Evolutionary conservation across 2,113 vertebrate genomes (phyloP).

Genomic region (Azemiops feae): DNA sequence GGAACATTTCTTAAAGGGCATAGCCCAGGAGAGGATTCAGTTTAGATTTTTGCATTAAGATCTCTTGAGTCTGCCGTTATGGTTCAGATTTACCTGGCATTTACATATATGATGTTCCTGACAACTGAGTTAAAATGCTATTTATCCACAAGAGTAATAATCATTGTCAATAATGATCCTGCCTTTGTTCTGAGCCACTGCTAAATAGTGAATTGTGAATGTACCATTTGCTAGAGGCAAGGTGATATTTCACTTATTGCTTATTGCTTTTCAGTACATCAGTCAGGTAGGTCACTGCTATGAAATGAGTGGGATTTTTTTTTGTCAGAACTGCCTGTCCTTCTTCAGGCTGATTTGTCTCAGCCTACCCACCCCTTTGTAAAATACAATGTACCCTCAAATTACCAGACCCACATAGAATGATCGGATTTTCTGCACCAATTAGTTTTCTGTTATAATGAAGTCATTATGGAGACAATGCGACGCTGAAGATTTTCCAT

Average conservation of each 20-base stretch:
- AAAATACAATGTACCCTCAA: neutral
- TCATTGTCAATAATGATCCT: neutral
- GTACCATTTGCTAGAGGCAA: neutral
- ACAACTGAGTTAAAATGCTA: neutral
- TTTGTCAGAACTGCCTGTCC: neutral
- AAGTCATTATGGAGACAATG: neutral
- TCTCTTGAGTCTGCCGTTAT: neutral
- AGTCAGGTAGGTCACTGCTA: neutral
- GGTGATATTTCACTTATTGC: neutral
- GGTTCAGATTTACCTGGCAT: neutral
- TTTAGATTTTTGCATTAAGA: neutral
- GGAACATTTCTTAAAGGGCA: neutral
- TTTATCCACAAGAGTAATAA: neutral
- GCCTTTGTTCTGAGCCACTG: neutral
- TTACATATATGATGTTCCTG: neutral
- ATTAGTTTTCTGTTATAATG: neutral
- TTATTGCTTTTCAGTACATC: neutral
- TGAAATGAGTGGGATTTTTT: neutral
- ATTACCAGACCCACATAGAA: neutral
- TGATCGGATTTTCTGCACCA: neutral
- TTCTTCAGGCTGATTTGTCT: neutral
- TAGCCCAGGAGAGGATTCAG: neutral
- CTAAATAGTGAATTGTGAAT: neutral
- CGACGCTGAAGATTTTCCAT: neutral
- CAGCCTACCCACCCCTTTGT: neutral